phyloP scores from a whole-genome alignment of 2,797 vertebrate genomes.

The Cossypha dichroa region DNA sequence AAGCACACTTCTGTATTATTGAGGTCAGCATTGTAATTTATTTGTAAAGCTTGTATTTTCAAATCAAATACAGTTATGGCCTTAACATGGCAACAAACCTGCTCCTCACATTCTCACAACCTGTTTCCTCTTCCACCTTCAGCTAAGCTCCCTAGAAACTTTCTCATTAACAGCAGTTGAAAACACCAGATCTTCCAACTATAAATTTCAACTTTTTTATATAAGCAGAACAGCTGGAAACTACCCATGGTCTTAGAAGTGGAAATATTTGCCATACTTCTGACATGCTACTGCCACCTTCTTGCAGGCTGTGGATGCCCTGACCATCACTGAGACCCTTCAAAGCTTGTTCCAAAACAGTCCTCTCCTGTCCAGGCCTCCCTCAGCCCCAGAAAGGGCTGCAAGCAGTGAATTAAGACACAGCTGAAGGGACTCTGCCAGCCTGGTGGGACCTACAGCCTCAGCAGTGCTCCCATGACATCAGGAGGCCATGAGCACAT shows the following conservation, averaged over 20 bases:
- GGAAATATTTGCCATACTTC: neutral
- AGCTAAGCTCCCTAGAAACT: neutral
- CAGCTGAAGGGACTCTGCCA: neutral
- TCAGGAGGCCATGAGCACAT: rapidly evolving
- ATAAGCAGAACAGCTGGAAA: neutral
- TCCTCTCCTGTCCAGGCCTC: neutral
- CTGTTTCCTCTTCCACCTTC: neutral
- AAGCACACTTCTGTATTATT: rapidly evolving
- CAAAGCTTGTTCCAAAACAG: neutral
- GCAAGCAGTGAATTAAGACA: neutral
- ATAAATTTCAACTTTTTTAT: neutral
- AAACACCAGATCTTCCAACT: neutral
- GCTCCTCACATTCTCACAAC: neutral
- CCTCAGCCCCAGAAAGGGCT: neutral
- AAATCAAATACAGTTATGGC: neutral
- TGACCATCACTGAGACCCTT: neutral
- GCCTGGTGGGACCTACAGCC: neutral
- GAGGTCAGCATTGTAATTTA: neutral
- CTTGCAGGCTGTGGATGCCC: neutral
- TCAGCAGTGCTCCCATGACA: neutral
- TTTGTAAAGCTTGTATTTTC: neutral
- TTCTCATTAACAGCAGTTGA: neutral
- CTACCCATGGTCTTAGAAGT: neutral
- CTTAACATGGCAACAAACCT: neutral
- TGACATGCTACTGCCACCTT: too few relatives aligned